Evolutionary conservation across 2,113 vertebrate species (phyloP).

Genomic region (Myotis yumanensis): DNA sequence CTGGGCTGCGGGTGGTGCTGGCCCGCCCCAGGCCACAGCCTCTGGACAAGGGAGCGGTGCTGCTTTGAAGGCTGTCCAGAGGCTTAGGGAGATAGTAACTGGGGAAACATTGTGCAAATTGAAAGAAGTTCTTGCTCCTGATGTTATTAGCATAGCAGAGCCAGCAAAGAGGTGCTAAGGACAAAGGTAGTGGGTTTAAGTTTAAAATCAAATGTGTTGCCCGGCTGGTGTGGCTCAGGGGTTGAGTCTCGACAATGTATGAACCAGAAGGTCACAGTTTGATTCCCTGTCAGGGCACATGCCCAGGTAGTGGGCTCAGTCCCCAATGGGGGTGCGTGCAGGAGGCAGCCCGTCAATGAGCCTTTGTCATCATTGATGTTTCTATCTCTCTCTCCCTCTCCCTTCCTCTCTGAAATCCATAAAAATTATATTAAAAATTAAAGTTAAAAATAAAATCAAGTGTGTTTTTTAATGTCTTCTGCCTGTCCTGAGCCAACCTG

Average conservation of each 20-base stretch:
- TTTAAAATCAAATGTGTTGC: not conserved
- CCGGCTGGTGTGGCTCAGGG: no score
- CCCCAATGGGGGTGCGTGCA: no score
- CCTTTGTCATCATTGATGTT: no score
- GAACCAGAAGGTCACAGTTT: no score
- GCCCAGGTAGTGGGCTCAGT: no score
- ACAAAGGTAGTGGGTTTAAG: not conserved
- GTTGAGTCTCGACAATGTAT: no score
- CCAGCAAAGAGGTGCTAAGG: slow-evolving; percentile 12
- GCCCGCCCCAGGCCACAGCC: not conserved
- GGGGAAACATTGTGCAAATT: not conserved
- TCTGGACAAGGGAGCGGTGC: not conserved
- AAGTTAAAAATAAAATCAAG: not conserved
- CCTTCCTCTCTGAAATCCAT: no score
- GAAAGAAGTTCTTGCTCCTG: not conserved
- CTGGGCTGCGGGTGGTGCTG: not conserved
- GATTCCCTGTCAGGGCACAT: no score
- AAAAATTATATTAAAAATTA: not conserved
- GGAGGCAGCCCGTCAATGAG: no score
- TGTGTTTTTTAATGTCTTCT: slow-evolving; percentile 4
- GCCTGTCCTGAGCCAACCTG: not conserved
- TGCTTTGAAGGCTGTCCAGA: not conserved
- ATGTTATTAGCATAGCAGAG: not conserved
- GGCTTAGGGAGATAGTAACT: not conserved
- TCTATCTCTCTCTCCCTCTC: no score